phyloP scores from a whole-genome alignment of 2,113 vertebrate genomes.

The Heterotis niloticus region DNA sequence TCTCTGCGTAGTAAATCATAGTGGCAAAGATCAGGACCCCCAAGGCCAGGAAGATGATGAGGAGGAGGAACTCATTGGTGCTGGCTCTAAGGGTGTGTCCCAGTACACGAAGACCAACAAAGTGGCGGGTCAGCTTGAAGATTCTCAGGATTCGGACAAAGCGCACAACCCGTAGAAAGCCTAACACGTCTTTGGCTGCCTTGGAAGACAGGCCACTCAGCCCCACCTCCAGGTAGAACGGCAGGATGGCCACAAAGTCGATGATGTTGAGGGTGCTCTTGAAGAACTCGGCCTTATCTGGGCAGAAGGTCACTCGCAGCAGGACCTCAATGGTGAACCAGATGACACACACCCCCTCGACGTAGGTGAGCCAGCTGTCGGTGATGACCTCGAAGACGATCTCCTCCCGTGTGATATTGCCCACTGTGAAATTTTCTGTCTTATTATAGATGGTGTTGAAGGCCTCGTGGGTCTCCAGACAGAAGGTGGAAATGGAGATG shows the following conservation, averaged over 20 bases:
- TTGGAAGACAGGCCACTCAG: slow-evolving; percentile 86
- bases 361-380: slow-evolving; percentile 88
- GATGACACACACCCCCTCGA: slow-evolving; percentile 91
- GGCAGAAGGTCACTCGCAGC: slow-evolving; percentile 87
- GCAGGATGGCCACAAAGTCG: slow-evolving; percentile 91
- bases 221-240: slow-evolving; percentile 90
- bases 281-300: slow-evolving; percentile 87
- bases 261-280: slow-evolving; percentile 93
- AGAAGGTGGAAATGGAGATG: slow-evolving; percentile 97
- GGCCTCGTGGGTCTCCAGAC: slow-evolving; percentile 95
- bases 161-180: slow-evolving; percentile 84
- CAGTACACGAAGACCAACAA: slow-evolving; percentile 84
- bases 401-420: slow-evolving; percentile 74
- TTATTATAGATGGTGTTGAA: slow-evolving; percentile 89
- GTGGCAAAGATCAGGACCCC: slow-evolving; percentile 94
- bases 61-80: slow-evolving; percentile 92
- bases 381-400: slow-evolving; percentile 82
- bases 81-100: slow-evolving; percentile 88
- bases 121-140: slow-evolving; percentile 92
- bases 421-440: slow-evolving; percentile 74
- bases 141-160: slow-evolving; percentile 91
- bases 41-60: slow-evolving; percentile 91
- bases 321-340: slow-evolving; percentile 98
- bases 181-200: slow-evolving; percentile 91
- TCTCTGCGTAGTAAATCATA: slow-evolving; percentile 94